Evolutionary conservation across 92 coral and sea anemone species (phyloP).

Genomic region (Galaxea fascicularis): DNA sequence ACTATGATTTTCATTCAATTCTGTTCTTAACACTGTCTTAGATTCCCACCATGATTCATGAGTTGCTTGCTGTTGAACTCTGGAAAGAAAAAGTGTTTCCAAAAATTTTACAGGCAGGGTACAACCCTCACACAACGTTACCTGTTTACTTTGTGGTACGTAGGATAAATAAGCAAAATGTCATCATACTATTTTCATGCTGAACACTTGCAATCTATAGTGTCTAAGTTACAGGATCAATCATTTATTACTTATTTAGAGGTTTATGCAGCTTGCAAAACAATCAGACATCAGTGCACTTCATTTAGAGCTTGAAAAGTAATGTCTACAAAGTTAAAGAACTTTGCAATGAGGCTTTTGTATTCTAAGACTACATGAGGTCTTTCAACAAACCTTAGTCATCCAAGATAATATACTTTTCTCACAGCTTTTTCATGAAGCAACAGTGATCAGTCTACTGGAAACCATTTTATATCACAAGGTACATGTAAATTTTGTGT

Average conservation of each 20-base stretch:
- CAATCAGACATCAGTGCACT: too few relatives aligned
- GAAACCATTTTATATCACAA: conserved; percentile 87
- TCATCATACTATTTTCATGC: too few relatives aligned
- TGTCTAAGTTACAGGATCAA: too few relatives aligned
- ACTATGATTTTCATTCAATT: background rate
- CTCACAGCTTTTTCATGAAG: conserved; percentile 90
- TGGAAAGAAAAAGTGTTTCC: conserved; percentile 93
- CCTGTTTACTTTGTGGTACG: conserved; percentile 97
- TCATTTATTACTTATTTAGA: too few relatives aligned
- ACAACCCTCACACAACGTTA: conserved; percentile 82
- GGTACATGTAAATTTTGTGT: conserved; percentile 49
- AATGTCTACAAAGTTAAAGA: too few relatives aligned
- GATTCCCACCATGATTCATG: conserved; percentile 92
- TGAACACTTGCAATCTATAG: too few relatives aligned
- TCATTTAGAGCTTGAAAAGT: too few relatives aligned
- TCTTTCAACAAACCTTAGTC: background rate
- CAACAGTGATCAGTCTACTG: conserved; percentile 83
- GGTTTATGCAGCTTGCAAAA: too few relatives aligned
- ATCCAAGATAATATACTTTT: background rate
- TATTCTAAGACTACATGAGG: too few relatives aligned
- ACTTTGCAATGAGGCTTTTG: too few relatives aligned
- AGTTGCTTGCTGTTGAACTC: conserved; percentile 88
- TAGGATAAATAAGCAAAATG: background rate
- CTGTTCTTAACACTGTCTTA: conserved; percentile 20
- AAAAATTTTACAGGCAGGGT: conserved; percentile 71